phyloP scores from a whole-genome alignment of 2,113 vertebrate species.

The Raja brachyura region DNA sequence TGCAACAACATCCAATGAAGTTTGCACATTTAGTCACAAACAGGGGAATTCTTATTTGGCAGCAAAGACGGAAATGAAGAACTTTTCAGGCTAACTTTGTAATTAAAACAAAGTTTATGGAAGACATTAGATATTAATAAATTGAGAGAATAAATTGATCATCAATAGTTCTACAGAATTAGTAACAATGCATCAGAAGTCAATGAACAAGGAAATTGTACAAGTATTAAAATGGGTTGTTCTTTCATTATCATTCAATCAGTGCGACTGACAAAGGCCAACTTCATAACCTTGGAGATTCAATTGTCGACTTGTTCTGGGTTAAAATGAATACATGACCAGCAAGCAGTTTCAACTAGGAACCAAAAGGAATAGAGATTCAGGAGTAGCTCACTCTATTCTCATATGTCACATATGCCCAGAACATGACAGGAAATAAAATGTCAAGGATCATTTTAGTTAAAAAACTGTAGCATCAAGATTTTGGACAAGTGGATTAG shows the following conservation, averaged over 20 bases:
- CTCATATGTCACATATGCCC: background rate
- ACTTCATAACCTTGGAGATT: background rate
- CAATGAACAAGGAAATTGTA: background rate
- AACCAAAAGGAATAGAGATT: background rate
- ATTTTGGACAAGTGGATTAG: background rate
- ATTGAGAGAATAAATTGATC: background rate
- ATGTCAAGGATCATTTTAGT: constrained; percentile 2
- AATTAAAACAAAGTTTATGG: too few species aligned
- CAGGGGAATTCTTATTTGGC: background rate
- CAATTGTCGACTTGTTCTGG: background rate
- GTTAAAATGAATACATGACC: background rate
- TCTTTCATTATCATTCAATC: background rate
- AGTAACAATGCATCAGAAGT: background rate
- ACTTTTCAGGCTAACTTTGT: background rate
- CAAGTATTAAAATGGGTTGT: background rate
- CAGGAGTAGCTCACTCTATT: too few species aligned
- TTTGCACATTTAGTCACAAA: background rate
- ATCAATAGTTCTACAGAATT: background rate
- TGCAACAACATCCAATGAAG: background rate
- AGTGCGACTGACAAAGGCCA: background rate
- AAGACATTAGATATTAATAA: background rate
- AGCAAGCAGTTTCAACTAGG: too few species aligned
- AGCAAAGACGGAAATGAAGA: background rate
- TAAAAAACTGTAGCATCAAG: constrained; percentile 16
- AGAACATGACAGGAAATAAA: background rate